A percentile compares a stretch with the other conserved stretches of the same genome.
phyloP scores from a whole-genome alignment of 2,113 vertebrate species.

The Bungarus multicinctus region DNA sequence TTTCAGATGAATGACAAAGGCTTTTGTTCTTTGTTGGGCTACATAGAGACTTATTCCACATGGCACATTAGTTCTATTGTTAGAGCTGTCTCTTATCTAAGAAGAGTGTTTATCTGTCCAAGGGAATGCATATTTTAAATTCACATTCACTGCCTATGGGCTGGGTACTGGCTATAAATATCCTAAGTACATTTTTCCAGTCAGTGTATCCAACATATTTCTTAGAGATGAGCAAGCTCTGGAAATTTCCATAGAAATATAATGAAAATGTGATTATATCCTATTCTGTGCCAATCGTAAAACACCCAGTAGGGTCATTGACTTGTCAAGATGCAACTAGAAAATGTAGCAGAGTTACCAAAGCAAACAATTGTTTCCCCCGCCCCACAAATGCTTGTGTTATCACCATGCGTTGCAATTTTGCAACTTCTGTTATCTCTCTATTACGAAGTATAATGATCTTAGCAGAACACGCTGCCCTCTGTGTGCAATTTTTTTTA shows the following conservation, averaged over 20 bases:
- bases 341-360: neutral
- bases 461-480: neutral
- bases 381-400: neutral
- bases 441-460: neutral
- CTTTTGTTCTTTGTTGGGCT: neutral
- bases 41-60: neutral
- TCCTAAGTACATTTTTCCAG: neutral
- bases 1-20: neutral
- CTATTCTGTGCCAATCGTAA: neutral
- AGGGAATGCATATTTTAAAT: neutral
- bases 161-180: neutral
- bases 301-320: neutral
- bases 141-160: neutral
- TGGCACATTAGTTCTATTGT: neutral
- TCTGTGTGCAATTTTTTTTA: neutral
- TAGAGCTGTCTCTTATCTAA: neutral
- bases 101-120: neutral
- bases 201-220: neutral
- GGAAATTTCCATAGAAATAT: neutral
- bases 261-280: neutral
- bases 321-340: neutral
- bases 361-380: neutral
- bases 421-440: neutral
- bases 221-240: neutral
- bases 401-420: neutral